phyloP scores from a whole-genome alignment of 2,888 invertebrate genomes.

The Apoda limacodes region DNA sequence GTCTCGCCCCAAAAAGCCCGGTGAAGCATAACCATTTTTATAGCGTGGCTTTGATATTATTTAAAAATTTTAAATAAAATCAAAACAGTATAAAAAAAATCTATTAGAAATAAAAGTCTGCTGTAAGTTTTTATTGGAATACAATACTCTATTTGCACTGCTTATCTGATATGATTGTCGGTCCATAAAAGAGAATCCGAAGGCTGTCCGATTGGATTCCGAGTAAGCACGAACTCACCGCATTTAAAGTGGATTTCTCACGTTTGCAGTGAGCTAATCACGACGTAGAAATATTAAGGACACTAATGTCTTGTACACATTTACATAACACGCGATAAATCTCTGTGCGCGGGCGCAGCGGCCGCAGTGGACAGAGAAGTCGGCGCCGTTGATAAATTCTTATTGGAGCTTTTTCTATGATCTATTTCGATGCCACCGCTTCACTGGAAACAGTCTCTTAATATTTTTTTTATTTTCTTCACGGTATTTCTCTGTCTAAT shows the following conservation, averaged over 20 bases:
- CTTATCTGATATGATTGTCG: slow-evolving; percentile 25
- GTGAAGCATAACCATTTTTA: too few species aligned
- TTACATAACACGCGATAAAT: slow-evolving; percentile 66
- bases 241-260: slow-evolving; percentile 46
- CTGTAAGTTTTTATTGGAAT: too few species aligned
- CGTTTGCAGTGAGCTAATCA: slow-evolving; percentile 44
- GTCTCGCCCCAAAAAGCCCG: too few species aligned
- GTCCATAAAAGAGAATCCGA: slow-evolving; percentile 41
- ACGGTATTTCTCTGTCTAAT: too few species aligned
- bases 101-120: too few species aligned
- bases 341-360: slow-evolving; percentile 38
- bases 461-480: too few species aligned
- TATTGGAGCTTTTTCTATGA: slow-evolving; percentile 44
- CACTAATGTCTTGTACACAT: slow-evolving; percentile 63
- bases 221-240: slow-evolving; percentile 37
- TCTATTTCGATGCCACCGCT: slow-evolving; percentile 40
- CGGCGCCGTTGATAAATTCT: slow-evolving; percentile 57
- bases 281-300: slow-evolving; percentile 64
- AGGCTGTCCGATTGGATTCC: slow-evolving; percentile 40
- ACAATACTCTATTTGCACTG: too few species aligned
- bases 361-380: slow-evolving; percentile 27
- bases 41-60: too few species aligned
- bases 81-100: too few species aligned
- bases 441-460: slow-evolving; percentile 1
- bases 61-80: too few species aligned